Conservation (phyloP, 1,140 invertebrate genomes). For the Amphibalanus amphitrite region DNA sequence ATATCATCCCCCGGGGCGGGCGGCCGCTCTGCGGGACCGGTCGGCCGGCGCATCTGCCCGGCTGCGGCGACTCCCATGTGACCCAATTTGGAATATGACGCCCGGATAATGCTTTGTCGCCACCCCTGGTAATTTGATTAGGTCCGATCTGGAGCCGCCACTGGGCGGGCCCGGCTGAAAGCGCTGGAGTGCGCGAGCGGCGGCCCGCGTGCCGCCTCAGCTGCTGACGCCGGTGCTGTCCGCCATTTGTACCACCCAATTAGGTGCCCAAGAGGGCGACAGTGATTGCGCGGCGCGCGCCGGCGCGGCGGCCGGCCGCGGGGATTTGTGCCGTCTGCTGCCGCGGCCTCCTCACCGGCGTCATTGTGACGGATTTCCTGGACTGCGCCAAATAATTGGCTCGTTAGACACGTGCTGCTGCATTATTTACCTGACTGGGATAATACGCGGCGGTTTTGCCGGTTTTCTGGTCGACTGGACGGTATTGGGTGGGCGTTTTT, state of each 20-base stretch:
- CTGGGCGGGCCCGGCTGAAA: not conserved
- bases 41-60: not conserved
- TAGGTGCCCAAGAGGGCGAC: not conserved
- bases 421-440: not conserved
- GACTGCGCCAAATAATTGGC: not conserved
- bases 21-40: not conserved
- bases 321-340: not conserved
- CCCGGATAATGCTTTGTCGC: not conserved
- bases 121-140: not conserved
- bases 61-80: not conserved
- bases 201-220: too few relatives aligned
- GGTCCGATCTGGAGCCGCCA: not conserved
- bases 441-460: too few relatives aligned
- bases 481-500: too few relatives aligned
- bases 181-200: not conserved
- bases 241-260: not conserved
- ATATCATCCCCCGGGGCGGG: not conserved
- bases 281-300: not conserved
- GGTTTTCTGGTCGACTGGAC: too few relatives aligned
- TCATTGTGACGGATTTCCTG: not conserved
- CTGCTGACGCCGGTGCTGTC: not conserved
- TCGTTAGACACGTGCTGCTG: not conserved
- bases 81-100: not conserved
- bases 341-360: too few relatives aligned
- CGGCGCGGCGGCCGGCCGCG: too few relatives aligned